phyloP scores from a whole-genome alignment of 1,140 invertebrate genomes.

The Orchestia grillus region DNA sequence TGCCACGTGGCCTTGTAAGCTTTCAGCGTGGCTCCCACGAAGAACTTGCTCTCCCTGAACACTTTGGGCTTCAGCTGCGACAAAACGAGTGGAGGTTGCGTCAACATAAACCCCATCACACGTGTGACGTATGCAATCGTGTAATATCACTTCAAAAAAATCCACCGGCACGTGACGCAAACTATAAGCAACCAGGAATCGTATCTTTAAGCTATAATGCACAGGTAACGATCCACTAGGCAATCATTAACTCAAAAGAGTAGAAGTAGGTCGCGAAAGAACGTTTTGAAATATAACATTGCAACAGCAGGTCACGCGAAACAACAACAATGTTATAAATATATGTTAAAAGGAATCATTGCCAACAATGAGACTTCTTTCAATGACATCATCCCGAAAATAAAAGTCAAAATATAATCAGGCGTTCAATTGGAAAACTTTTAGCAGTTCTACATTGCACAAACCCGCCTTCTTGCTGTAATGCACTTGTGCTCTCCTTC shows the following conservation, averaged over 20 bases:
- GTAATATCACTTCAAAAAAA: background rate
- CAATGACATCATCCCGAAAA: too few species aligned
- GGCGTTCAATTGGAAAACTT: too few species aligned
- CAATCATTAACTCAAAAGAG: background rate
- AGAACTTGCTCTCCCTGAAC: conserved; percentile 8
- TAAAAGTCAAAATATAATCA: too few species aligned
- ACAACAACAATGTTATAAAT: background rate
- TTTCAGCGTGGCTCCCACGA: conserved; percentile 19
- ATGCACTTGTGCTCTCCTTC: background rate
- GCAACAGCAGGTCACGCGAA: background rate
- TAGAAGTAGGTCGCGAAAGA: background rate
- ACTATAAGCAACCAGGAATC: too few species aligned
- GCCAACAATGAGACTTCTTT: background rate
- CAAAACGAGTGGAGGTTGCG: background rate
- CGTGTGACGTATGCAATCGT: background rate
- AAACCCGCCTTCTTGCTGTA: background rate
- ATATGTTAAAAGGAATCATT: background rate
- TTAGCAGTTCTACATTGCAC: background rate
- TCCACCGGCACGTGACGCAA: too few species aligned
- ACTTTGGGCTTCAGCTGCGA: conserved; percentile 23
- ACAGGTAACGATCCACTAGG: too few species aligned
- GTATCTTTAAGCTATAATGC: too few species aligned
- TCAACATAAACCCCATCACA: background rate
- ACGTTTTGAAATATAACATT: background rate
- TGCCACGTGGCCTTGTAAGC: conserved; percentile 31